Conservation (phyloP, 2,113 vertebrate species). For the Actinemys pallida region DNA sequence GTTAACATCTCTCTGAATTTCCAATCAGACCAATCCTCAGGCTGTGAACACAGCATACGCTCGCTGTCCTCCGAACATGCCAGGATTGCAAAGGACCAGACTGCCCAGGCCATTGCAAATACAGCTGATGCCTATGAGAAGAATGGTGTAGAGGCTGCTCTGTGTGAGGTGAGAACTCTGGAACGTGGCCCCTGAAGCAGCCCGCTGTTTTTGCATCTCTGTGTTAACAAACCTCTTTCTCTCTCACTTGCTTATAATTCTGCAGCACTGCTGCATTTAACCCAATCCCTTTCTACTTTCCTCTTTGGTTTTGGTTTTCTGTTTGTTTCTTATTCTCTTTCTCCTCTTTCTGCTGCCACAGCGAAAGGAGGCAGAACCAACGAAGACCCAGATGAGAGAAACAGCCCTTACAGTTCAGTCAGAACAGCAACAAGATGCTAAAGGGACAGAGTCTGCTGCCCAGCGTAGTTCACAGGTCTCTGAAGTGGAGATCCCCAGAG, state of each 20-base stretch:
- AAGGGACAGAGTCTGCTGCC: conserved; percentile 65
- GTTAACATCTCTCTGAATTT: accelerated
- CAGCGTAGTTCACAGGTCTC: conserved; percentile 86
- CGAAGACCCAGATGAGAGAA: conserved; percentile 64
- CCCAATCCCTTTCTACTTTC: conserved; percentile 13
- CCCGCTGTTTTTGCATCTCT: accelerated
- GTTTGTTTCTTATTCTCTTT: conserved; percentile 22
- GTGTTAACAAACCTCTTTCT: neutral
- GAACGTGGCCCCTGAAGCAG: accelerated
- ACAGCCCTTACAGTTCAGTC: conserved; percentile 66
- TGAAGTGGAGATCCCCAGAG: conserved; percentile 96
- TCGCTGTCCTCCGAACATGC: conserved; percentile 78
- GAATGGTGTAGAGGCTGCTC: conserved; percentile 69
- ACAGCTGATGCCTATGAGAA: conserved; percentile 66
- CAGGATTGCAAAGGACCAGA: conserved; percentile 80
- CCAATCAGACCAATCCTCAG: neutral
- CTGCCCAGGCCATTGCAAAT: conserved; percentile 81
- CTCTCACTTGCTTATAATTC: neutral
- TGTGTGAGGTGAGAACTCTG: conserved; percentile 73
- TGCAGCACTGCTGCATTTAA: neutral
- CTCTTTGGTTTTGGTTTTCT: conserved; percentile 8
- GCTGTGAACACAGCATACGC: conserved; percentile 32
- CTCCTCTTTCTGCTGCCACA: conserved; percentile 62
- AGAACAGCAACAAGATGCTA: conserved; percentile 59
- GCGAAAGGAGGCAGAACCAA: conserved; percentile 74